Evolutionary conservation across 2,888 invertebrate genomes (phyloP), one percentile per base, ranked within the genome.

Genomic region (Mesorhabditis belari): DNA sequence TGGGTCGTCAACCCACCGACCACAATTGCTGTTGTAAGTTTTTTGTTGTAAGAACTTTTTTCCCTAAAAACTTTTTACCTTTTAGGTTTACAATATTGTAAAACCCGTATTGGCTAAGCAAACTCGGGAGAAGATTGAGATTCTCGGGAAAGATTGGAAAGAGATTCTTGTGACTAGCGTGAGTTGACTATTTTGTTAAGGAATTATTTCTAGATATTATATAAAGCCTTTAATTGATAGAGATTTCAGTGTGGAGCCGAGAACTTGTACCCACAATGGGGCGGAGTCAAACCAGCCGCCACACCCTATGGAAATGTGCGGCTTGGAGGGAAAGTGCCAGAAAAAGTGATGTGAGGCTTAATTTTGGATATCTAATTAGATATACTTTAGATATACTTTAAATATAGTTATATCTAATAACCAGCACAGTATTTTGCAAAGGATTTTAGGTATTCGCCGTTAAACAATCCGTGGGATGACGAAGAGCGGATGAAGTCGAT

Each of bases 251-350:
- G 70, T 35, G 72, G 72, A 29, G 66, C 64, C 17, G 65, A 69
- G 35, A 69, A 70, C 58, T 64, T 73, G 19, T 69, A 65, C 57
- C 59, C 63, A 58, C 67, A 70, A 49, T 73, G 73, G 73, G 73
- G 73, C n/a, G 73, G 73, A 27, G 61, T 53, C 23, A 69, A 68
- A 56, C 60, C 65, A 23, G 50, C 57, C 26, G 57, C 44, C 9
- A 54, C 50, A 49, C 62, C 66, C 9, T 62, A 57, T 23, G 77
- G 76, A 9, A 67, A 67, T 23, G 58, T 77, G 28, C 65, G 77
- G 12, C 67, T 76, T 66, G 77, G 77, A 25, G 73, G 72, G 51
- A 73, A 73, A 52, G 69, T 66, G 23, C 71, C 71, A 3, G 69
- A 71, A 50, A 64, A 60, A 27, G 49, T 71, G 12, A 65, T 64